Evolutionary conservation across 2,888 invertebrate genomes (phyloP).

Genomic region (Drosophila cognata): DNA sequence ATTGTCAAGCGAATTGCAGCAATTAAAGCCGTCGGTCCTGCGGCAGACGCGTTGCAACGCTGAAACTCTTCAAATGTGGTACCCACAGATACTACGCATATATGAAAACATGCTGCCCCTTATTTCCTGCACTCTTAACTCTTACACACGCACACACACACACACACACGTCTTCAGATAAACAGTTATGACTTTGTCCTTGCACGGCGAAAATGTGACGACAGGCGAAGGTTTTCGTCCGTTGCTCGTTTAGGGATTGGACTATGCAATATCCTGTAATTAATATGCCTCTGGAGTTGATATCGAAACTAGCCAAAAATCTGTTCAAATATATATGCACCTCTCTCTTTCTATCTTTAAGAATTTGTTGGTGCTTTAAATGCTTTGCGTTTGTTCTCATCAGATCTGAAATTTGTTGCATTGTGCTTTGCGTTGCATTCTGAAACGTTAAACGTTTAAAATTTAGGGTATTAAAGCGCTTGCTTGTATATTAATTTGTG

Average conservation of each 20-base stretch:
- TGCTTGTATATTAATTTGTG: not conserved
- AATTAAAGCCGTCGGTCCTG: slow-evolving; percentile 67
- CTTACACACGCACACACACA: not conserved
- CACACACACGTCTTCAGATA: slow-evolving; percentile 22
- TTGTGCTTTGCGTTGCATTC: not conserved
- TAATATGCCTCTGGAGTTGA: not conserved
- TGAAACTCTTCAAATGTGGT: slow-evolving; percentile 42
- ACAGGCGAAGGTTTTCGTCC: slow-evolving; percentile 63
- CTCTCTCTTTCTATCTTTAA: not conserved
- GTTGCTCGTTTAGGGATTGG: slow-evolving; percentile 20
- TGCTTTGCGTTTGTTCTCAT: not conserved
- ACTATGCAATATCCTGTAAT: slow-evolving; percentile 22
- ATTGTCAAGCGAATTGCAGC: slow-evolving; percentile 52
- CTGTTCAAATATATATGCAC: not conserved
- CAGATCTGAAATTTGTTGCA: not conserved
- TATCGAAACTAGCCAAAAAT: not conserved
- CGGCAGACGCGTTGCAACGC: slow-evolving; percentile 40
- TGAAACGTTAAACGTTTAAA: not conserved
- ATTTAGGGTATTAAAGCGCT: not conserved
- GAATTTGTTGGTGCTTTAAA: not conserved
- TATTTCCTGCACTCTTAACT: not conserved
- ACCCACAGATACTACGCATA: slow-evolving; percentile 19
- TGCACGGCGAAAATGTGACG: slow-evolving; percentile 43
- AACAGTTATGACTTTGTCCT: slow-evolving; percentile 55
- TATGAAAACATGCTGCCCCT: slow-evolving; percentile 1